Percentiles rank a stretch among this genome's conserved stretches.
These are phyloP conservation scores for Paralinhomoeus sp. DNA, from an alignment of 2,888 invertebrate species.

Conservation along the genomic window DNA sequence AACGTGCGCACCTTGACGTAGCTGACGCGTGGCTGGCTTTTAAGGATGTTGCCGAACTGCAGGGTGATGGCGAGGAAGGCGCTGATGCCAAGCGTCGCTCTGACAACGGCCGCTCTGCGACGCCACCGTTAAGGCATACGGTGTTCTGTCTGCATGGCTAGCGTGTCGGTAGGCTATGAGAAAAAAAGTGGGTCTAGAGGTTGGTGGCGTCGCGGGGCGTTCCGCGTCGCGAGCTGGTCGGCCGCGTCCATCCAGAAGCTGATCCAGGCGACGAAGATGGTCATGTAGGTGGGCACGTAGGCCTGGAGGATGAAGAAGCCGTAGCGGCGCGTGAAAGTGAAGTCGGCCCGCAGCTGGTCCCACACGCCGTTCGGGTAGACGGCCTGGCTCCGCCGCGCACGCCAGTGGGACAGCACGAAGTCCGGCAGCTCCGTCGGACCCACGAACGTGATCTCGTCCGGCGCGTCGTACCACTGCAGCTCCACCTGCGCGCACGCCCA, in stretches of 20 bases:
- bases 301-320: constrained; percentile 7
- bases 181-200: no score
- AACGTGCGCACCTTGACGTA: constrained; percentile 5
- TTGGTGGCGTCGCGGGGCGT: no score
- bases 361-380: constrained; percentile 5
- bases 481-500: not conserved
- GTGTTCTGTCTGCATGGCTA: no score
- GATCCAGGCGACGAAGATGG: constrained; percentile 6
- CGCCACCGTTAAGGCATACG: no score
- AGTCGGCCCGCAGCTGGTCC: constrained; percentile 4
- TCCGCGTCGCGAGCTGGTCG: constrained; percentile 2
- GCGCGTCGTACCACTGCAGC: constrained; percentile 1
- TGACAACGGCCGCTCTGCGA: not conserved
- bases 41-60: constrained; percentile 7
- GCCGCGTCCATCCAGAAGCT: constrained; percentile 7
- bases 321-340: constrained; percentile 3
- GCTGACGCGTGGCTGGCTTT: constrained; percentile 7
- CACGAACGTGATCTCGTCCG: constrained; percentile 2
- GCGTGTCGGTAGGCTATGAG: no score
- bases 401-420: constrained; percentile 1
- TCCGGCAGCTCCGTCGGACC: constrained; percentile 5
- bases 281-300: constrained; percentile 7
- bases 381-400: not conserved
- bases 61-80: constrained; percentile 7
- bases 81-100: constrained; percentile 4